Percentiles rank a stretch among this genome's conserved stretches.
phyloP scores from a whole-genome alignment of 2,113 vertebrate species.

The Cricetomys ansorgei region DNA sequence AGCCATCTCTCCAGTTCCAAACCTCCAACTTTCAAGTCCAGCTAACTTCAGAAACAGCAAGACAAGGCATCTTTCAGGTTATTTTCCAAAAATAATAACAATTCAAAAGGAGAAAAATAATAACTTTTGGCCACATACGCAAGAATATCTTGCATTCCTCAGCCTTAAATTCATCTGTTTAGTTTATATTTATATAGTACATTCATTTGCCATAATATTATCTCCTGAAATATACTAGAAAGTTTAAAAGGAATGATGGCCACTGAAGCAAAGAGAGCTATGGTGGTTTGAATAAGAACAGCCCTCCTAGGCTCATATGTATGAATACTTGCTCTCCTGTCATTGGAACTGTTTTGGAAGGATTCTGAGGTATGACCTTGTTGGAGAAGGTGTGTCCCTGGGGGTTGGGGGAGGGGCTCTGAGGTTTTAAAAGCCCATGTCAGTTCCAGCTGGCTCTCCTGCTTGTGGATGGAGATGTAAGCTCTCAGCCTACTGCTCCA shows the following conservation, averaged over 20 bases:
- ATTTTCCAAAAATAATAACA: slow-evolving; percentile 51
- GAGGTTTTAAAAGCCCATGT: not conserved
- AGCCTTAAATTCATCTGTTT: slow-evolving; percentile 46
- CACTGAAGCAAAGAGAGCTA: not conserved
- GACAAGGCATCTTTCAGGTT: not conserved
- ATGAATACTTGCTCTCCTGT: not conserved
- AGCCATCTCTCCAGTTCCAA: too few species aligned
- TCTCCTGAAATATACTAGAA: slow-evolving; percentile 1
- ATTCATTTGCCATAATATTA: slow-evolving; percentile 48
- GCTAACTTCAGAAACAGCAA: not conserved
- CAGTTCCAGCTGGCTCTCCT: not conserved
- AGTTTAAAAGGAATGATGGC: slow-evolving; percentile 22
- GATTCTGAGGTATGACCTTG: not conserved
- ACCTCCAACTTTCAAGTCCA: too few species aligned
- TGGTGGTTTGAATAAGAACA: not conserved
- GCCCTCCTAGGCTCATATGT: not conserved
- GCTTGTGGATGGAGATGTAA: not conserved
- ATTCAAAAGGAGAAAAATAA: not conserved
- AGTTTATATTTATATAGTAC: slow-evolving; percentile 57
- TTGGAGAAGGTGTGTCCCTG: not conserved
- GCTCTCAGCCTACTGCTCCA: not conserved
- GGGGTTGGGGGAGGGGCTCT: not conserved
- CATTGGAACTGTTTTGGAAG: not conserved
- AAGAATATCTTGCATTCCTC: slow-evolving; percentile 53
- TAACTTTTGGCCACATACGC: not conserved